Conservation (phyloP, 2,113 vertebrate species). For the Sigmodon hispidus region DNA sequence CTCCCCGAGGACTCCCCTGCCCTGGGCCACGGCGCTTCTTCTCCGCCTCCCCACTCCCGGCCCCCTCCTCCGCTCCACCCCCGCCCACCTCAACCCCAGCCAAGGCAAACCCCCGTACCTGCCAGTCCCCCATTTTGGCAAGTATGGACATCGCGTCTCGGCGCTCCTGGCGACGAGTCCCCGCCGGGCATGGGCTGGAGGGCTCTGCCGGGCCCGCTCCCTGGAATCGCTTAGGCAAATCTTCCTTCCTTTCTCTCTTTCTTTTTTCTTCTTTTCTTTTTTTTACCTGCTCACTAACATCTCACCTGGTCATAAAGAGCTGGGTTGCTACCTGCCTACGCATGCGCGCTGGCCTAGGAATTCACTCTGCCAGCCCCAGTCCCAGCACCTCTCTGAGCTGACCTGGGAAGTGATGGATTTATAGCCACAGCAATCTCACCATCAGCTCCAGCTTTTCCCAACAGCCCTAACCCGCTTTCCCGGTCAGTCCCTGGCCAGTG, state of each 20-base stretch:
- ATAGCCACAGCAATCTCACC: conserved; percentile 79
- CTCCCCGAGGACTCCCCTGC: conserved; percentile 54
- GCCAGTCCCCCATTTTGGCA: conserved; percentile 97
- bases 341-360: conserved; percentile 93
- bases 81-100: conserved; percentile 65
- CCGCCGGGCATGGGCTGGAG: conserved; percentile 87
- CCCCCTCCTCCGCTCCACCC: conserved; percentile 63
- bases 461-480: conserved; percentile 80
- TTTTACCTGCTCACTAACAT: conserved; percentile 92
- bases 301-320: conserved; percentile 97
- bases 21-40: conserved; percentile 60
- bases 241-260: conserved; percentile 81
- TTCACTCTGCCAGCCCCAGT: conserved; percentile 81
- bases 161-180: conserved; percentile 78
- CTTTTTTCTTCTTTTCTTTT: conserved; percentile 73
- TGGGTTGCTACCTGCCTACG: conserved; percentile 91
- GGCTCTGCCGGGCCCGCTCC: conserved; percentile 86
- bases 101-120: conserved; percentile 88
- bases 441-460: conserved; percentile 79
- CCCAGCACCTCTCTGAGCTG: conserved; percentile 75
- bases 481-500: conserved; percentile 60
- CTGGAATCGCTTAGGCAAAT: conserved; percentile 89
- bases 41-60: conserved; percentile 29
- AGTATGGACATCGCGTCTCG: conserved; percentile 93
- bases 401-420: conserved; percentile 85